phyloP scores from a whole-genome alignment of 2,797 vertebrate genomes.

The Furcifer pardalis region DNA sequence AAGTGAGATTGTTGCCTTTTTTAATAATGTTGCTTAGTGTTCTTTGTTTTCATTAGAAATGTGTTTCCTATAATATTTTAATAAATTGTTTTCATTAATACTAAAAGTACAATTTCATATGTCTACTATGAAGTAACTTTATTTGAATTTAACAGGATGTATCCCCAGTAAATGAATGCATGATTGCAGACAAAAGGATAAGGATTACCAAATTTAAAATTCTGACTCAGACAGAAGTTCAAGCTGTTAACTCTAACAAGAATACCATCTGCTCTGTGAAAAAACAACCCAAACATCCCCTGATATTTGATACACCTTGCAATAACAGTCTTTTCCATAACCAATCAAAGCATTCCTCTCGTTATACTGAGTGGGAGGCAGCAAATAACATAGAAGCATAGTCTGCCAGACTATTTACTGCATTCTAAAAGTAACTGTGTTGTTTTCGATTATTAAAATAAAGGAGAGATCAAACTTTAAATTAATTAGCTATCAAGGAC shows the following conservation, averaged over 20 bases:
- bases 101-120: neutral
- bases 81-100: neutral
- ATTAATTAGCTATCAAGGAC: neutral
- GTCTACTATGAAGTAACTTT: neutral
- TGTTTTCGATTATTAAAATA: neutral
- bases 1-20: neutral
- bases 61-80: neutral
- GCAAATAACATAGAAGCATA: neutral
- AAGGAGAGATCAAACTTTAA: neutral
- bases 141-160: neutral
- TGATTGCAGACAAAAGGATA: neutral
- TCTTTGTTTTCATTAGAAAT: neutral
- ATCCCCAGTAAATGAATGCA: neutral
- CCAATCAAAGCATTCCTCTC: slow-evolving; percentile 36
- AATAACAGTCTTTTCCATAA: neutral
- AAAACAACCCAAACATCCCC: neutral
- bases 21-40: too few relatives aligned
- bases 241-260: slow-evolving; percentile 26
- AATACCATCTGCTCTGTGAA: slow-evolving; percentile 29
- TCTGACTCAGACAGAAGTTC: slow-evolving; percentile 22
- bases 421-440: slow-evolving; percentile 6
- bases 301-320: slow-evolving; percentile 11
- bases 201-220: slow-evolving; percentile 4
- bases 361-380: neutral
- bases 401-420: slow-evolving; percentile 8